Conservation (phyloP, 2,888 invertebrate species). For the Homarus gammarus region DNA sequence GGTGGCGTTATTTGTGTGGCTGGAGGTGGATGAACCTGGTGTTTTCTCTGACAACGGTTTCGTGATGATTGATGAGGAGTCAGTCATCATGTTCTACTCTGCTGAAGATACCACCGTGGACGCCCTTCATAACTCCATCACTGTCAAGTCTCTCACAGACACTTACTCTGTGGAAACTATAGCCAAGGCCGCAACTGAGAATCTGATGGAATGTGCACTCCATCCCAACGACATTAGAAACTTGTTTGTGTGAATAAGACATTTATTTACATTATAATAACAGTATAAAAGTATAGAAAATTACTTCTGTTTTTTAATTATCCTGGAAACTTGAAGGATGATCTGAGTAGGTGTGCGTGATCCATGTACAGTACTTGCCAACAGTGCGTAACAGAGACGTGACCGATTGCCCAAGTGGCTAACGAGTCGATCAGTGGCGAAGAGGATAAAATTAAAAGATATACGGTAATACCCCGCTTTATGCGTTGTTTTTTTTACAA, state of each 20-base stretch:
- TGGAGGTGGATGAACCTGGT: slow-evolving; percentile 67
- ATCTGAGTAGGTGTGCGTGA: too few relatives aligned
- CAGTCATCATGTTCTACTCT: slow-evolving; percentile 51
- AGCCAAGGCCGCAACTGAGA: background rate
- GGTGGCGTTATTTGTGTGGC: slow-evolving; percentile 74
- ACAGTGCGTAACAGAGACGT: too few relatives aligned
- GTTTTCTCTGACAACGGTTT: slow-evolving; percentile 76
- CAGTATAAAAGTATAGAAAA: background rate
- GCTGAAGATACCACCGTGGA: slow-evolving; percentile 9
- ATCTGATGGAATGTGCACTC: background rate
- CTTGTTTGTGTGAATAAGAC: background rate
- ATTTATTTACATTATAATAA: background rate
- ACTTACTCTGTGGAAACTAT: slow-evolving; percentile 22
- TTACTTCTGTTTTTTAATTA: too few relatives aligned
- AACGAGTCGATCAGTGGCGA: too few relatives aligned
- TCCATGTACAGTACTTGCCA: too few relatives aligned
- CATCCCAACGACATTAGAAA: slow-evolving; percentile 57
- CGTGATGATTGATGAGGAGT: slow-evolving; percentile 38
- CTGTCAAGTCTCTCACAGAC: slow-evolving; percentile 55
- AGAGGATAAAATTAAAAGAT: too few relatives aligned
- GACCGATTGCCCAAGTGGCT: too few relatives aligned
- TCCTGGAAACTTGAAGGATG: too few relatives aligned
- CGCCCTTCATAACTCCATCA: slow-evolving; percentile 31
- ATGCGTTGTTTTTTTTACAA: too few relatives aligned
- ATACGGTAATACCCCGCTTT: too few relatives aligned